phyloP scores from a whole-genome alignment of 2,113 vertebrate species.

The Sphyrna mokarran region DNA sequence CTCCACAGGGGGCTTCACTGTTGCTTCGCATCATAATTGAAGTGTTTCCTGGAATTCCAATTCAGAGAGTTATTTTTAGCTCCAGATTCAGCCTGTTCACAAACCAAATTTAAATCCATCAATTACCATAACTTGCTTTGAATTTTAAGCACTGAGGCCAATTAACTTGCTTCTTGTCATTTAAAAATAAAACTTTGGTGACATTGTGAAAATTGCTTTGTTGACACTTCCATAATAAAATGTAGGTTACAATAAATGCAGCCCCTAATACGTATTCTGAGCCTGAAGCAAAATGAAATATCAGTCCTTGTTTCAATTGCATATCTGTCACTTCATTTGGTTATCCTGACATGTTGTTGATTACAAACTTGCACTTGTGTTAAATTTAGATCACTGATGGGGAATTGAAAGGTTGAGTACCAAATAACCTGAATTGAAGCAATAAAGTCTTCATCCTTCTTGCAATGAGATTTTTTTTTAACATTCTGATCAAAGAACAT shows the following conservation, averaged over 20 bases:
- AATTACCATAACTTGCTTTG: not conserved
- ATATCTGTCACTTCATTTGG: not conserved
- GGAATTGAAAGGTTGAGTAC: not conserved
- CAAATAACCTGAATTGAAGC: not conserved
- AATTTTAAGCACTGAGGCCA: not conserved
- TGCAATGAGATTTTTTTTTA: not conserved
- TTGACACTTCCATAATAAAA: not conserved
- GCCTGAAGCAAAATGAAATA: not conserved
- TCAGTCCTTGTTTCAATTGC: not conserved
- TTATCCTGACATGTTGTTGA: slow-evolving; percentile 18
- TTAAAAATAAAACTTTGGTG: too few relatives aligned
- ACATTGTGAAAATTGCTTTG: not conserved
- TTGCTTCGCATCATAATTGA: not conserved
- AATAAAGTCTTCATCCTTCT: not conserved
- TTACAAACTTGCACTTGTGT: not conserved
- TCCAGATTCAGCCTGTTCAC: not conserved
- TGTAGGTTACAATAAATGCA: not conserved
- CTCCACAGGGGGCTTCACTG: not conserved
- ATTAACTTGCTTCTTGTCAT: not conserved
- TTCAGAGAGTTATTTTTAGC: not conserved
- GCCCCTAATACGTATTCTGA: not conserved
- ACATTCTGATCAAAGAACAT: not conserved
- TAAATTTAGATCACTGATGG: slow-evolving; percentile 1
- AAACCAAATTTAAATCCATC: not conserved
- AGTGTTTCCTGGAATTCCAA: not conserved